Evolutionary conservation across 2,888 invertebrate species (phyloP), one percentile per base, ranked within the genome.

Genomic region (Tetranychus piercei): DNA sequence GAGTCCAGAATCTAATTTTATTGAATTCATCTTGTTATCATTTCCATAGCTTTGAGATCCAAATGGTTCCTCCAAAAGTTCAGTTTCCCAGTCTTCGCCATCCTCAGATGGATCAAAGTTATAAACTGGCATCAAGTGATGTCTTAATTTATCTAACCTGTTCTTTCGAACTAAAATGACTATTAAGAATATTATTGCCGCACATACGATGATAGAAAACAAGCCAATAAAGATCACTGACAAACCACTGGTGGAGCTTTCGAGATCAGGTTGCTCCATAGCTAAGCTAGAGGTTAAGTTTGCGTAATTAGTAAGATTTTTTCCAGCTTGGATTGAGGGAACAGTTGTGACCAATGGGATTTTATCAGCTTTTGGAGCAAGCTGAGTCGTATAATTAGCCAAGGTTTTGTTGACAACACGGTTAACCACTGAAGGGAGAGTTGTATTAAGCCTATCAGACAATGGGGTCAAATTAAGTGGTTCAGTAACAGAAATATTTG

Each of bases 91-190:
- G 80, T 88, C 87, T 80, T 87, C 87, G 44, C 85, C 86, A 78
- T 86, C 87, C 79, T 88, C 88, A n/a, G 86, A 85, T 43, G 86
- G 86, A 79, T 88, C 88, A 81, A 88, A 88, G 78, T 87, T 88
- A 80, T 88, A 88, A 79, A 88, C 82, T 20, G 87, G 87, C 85
- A 88, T 86, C 70, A 88, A 82, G 79, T 87, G 86, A 79, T 87
- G 86, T 71, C 88, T 83, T 65, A 88, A 81, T 77, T 84, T 83
- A 77, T 87, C 87, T 78, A 87, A 80, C 79, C 86, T 76, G 34
- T 9, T 74, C 55, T 71, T 76, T 15, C 69, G 69, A 23, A 69
- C 34, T 43, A 69, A 6, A 20, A 69, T 69, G 5, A 69, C 55
- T 20, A 69, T 69, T 69, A 20, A 20, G 34, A 69, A 23, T 20